These are phyloP conservation scores for Pollachius pollachius DNA, from an alignment of 2,113 vertebrate species.

Conservation along the genomic window DNA sequence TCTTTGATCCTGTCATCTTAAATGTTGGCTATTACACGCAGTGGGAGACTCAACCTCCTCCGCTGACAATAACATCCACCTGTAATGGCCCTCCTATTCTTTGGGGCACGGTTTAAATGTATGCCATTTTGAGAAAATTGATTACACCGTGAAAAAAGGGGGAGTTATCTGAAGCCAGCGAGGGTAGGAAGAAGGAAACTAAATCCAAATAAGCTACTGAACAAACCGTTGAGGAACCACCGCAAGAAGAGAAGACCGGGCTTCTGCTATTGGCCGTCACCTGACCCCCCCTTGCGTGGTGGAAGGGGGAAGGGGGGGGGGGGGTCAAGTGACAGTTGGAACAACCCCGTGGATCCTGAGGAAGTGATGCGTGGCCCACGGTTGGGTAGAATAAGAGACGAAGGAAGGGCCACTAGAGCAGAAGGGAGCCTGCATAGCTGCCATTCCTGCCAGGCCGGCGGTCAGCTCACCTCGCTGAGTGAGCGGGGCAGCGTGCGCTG, in stretches of 20 bases:
- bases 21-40: neutral
- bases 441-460: conserved; percentile 53
- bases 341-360: conserved; percentile 61
- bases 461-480: conserved; percentile 47
- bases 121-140: too few species aligned
- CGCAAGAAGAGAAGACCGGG: too few species aligned
- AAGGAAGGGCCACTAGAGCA: conserved; percentile 53
- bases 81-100: too few species aligned
- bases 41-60: neutral
- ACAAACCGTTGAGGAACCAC: too few species aligned
- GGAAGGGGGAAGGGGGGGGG: conserved; percentile 39
- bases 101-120: too few species aligned
- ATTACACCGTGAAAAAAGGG: too few species aligned
- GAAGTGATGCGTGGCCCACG: conserved; percentile 70
- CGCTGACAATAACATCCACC: too few species aligned
- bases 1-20: neutral
- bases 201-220: too few species aligned
- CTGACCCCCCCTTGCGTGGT: conserved; percentile 48
- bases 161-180: too few species aligned
- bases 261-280: conserved; percentile 44
- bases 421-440: conserved; percentile 51
- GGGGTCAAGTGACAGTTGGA: conserved; percentile 71
- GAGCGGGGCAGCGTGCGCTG: conserved; percentile 5
- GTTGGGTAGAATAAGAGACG: conserved; percentile 60
- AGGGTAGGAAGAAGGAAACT: too few species aligned